Evolutionary conservation across 2,888 invertebrate genomes (phyloP), one percentile per base, ranked within the genome.

Genomic region (Heteromurus nitidus): DNA sequence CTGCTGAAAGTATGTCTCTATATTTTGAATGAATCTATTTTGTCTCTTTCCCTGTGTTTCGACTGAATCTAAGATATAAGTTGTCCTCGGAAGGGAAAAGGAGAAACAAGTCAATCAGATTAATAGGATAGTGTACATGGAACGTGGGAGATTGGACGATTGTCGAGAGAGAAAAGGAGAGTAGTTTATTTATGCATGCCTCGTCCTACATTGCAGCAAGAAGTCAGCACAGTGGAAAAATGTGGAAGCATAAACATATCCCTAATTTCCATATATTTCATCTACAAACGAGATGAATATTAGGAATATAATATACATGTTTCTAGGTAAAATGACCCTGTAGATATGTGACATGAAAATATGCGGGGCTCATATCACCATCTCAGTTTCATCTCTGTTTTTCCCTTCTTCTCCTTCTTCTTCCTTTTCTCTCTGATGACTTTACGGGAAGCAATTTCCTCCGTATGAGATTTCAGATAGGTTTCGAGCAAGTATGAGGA

Each of bases 391-490:
- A 69, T 80, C 64, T 74, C n/a, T n/a, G n/a, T n/a, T n/a, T 42
- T 50, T 67, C 31, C 62, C 22, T 30, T 53, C 42, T 28, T 70
- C 36, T 55, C 60, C 22, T 62, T 22, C 62, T 26, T 70, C 74
- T 80, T 28, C 55, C 36, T 55, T 72, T n/a, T 62, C 16, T 47
- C 20, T 70, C 74, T 80, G 80, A 80, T 80, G 80, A 80, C 74
- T 80, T 80, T 80, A 80, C 74, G 62, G 74, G 68, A 74, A 80
- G 74, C 74, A 80, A 80, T 80, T 80, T 80, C 80, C 80, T 62
- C 69, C 47, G 67, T 80, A 73, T 67, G 68, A 80, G 69, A 80
- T 80, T 80, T 80, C 80, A 80, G 7, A 36, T 69, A 62, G 44
- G 67, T 72, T 73, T 22, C 60, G 16, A 73, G 55, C 26, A 68